A percentile compares a stretch with the other conserved stretches of the same genome.
Evolutionary conservation across 2,888 invertebrate species (phyloP).

Genomic region (Cecidostiba fungosa): DNA sequence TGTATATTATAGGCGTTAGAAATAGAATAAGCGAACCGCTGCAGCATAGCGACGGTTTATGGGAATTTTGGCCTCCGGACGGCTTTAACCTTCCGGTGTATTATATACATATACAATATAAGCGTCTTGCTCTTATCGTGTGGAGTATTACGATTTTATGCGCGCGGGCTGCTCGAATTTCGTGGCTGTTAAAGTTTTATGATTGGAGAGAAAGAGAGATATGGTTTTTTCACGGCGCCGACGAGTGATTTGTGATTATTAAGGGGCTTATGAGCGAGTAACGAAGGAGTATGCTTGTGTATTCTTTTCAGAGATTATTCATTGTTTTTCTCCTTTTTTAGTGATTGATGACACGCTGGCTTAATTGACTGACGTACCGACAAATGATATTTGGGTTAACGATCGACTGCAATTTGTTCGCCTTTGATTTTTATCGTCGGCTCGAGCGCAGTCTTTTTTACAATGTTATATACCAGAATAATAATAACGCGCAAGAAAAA

Average conservation of each 20-base stretch:
- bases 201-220: background rate
- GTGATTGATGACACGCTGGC: background rate
- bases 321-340: background rate
- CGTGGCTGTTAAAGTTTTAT: conserved; percentile 10
- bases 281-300: background rate
- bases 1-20: background rate
- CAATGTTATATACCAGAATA: no score
- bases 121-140: background rate
- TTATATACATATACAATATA: background rate
- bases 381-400: conserved; percentile 8
- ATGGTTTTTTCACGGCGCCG: conserved; percentile 6
- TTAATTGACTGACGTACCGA: background rate
- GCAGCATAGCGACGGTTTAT: conserved; percentile 34
- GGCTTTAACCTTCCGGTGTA: background rate
- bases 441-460: no score
- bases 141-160: background rate
- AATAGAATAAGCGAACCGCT: background rate
- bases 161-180: conserved; percentile 19
- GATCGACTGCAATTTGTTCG: background rate
- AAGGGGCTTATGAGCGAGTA: background rate
- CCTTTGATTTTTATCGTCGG: no score
- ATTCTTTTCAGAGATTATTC: background rate
- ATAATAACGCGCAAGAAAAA: no score
- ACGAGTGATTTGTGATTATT: conserved; percentile 23
- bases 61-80: conserved; percentile 45